Conservation (phyloP, 2,113 vertebrate genomes). For the Carassius auratus region DNA sequence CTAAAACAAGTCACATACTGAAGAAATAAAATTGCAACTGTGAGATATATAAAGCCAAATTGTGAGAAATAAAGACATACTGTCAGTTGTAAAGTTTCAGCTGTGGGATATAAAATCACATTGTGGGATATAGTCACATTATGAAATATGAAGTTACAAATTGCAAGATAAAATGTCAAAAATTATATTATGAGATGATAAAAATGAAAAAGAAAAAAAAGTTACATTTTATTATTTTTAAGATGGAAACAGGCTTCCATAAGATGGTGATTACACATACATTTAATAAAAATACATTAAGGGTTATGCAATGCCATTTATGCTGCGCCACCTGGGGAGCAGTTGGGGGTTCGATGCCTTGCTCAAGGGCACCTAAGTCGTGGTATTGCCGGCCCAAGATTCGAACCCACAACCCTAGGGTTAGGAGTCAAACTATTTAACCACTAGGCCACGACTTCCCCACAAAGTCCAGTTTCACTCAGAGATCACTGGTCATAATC, state of each 20-base stretch:
- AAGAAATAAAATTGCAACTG: background rate
- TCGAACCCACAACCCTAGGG: no score
- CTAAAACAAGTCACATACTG: background rate
- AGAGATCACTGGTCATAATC: background rate
- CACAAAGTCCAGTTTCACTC: background rate
- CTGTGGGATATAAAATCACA: background rate
- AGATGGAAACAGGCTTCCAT: background rate
- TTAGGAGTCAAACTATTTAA: no score
- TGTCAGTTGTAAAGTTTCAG: background rate
- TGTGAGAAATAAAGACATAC: background rate
- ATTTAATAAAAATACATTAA: background rate
- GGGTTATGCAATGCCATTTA: background rate
- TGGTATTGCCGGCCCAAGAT: no score
- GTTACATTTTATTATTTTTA: background rate
- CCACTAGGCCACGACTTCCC: no score
- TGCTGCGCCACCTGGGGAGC: no score
- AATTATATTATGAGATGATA: background rate
- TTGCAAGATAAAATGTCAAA: background rate
- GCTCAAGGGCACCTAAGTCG: no score
- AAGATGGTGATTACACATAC: background rate
- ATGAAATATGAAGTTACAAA: background rate
- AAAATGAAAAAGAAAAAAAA: background rate
- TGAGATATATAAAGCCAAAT: background rate
- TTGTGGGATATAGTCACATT: background rate
- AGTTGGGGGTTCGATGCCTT: no score